Base-by-base conservation (phyloP, 2,113 vertebrate species). In the Callospermophilus lateralis region DNA sequence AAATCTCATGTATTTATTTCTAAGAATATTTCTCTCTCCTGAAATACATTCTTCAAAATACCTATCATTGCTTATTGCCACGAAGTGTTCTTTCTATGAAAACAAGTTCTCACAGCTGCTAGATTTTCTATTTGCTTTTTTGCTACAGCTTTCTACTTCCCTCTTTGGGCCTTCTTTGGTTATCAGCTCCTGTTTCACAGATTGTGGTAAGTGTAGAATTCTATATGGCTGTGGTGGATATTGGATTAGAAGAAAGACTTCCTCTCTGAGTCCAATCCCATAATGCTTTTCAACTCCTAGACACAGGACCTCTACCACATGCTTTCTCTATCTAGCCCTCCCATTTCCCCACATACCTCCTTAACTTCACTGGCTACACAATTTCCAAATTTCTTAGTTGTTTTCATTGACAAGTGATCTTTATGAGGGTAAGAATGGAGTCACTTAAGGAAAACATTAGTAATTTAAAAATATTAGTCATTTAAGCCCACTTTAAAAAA, bases 351-450 rank as follows among this genome's bases (percentile, higher is more conserved):
- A n/a, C 53, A 65, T 84, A 78, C 0, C 11, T 48, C 2, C 10
- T 85, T 48, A 34, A 28, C 32, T 15, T 73, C 63, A 73, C 39
- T 79, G 45, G 24, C 22, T 34, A 85, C 2, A 8, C 55, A 84
- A 67, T 15, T 74, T 58, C n/a, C 32, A 84, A 37, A 74, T 74
- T 73, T 89, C 39, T 89, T 55, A 84, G 65, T 51, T 89, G 17
- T 51, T 89, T 79, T 79, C 34, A 80, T 85, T 51, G 93, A 78
- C 78, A 76, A 93, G 80, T 74, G 70, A 68, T 45, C 2, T 83
- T 13, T 24, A 32, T 51, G 34, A 73, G 63, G 24, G 12, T 67
- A 95, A 81, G 24, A 87, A 53, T 39, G 15, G 19, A 81, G 32
- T 39, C 26, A 72, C 81, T 53, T 53, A 53, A 92, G 45, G 79